A percentile compares a stretch with the other conserved stretches of the same genome.
Conservation (phyloP, 2,888 invertebrate genomes). For the Marronus borbonicus region DNA sequence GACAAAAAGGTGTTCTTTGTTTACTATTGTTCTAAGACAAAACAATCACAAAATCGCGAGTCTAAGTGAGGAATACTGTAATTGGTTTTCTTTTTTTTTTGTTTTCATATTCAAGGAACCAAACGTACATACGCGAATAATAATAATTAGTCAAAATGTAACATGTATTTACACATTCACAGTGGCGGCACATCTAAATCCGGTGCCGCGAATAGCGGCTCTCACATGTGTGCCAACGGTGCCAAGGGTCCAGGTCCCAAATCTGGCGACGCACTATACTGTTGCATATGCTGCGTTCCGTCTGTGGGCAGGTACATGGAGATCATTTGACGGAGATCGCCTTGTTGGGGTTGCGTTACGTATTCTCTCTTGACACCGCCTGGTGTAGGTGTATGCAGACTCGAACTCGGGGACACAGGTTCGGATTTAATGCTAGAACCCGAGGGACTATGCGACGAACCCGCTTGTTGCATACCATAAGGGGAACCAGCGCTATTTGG, state of each 20-base stretch:
- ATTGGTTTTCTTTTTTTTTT: constrained; percentile 57
- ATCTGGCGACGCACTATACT: constrained; percentile 77
- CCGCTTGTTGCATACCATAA: constrained; percentile 80
- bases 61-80: constrained; percentile 62
- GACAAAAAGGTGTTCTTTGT: constrained; percentile 36
- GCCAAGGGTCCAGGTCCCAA: constrained; percentile 77
- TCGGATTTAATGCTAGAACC: constrained; percentile 92
- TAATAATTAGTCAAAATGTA: constrained; percentile 56
- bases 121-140: constrained; percentile 56
- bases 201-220: constrained; percentile 70
- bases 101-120: constrained; percentile 61
- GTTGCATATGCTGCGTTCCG: constrained; percentile 78
- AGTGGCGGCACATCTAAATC: constrained; percentile 69
- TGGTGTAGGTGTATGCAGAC: constrained; percentile 73
- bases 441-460: constrained; percentile 87
- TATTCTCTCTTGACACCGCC: constrained; percentile 82
- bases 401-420: constrained; percentile 86
- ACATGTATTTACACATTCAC: constrained; percentile 63
- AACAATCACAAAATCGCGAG: constrained; percentile 42
- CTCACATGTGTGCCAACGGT: constrained; percentile 80
- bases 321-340: constrained; percentile 82
- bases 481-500: constrained; percentile 79
- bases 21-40: constrained; percentile 14
- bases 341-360: constrained; percentile 71
- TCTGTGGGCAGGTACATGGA: constrained; percentile 83